Conservation (phyloP, 2,888 invertebrate genomes). For the Myopa testacea region DNA sequence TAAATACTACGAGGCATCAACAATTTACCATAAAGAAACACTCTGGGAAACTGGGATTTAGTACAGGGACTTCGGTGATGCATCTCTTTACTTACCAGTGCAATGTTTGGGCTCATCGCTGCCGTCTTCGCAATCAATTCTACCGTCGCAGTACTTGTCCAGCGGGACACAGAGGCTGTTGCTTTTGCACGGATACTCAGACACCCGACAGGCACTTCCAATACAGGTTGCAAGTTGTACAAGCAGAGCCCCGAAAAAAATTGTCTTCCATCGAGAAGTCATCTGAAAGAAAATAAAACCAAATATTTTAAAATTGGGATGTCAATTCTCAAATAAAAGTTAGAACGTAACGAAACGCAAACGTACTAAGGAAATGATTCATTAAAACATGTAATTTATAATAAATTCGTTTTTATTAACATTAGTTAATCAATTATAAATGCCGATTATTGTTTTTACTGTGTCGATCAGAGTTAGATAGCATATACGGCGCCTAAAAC, state of each 20-base stretch:
- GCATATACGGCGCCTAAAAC: too few relatives aligned
- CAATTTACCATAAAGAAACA: too few relatives aligned
- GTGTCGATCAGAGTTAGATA: too few relatives aligned
- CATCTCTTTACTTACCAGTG: constrained; percentile 72
- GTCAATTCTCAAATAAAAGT: too few relatives aligned
- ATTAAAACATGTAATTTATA: too few relatives aligned
- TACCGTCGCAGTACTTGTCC: constrained; percentile 88
- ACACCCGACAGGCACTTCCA: constrained; percentile 76
- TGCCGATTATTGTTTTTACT: too few relatives aligned
- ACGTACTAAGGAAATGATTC: too few relatives aligned
- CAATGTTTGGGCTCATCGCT: constrained; percentile 87
- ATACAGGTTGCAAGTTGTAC: constrained; percentile 60
- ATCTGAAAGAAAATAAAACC: constrained; percentile 52
- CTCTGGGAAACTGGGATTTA: too few relatives aligned
- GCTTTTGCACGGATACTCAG: constrained; percentile 81
- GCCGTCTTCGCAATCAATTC: constrained; percentile 85
- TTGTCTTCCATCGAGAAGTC: constrained; percentile 55
- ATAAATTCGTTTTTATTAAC: too few relatives aligned
- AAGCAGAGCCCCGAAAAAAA: constrained; percentile 65
- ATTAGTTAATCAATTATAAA: too few relatives aligned
- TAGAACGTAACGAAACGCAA: too few relatives aligned
- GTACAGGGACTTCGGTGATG: background rate
- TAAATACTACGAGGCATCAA: too few relatives aligned
- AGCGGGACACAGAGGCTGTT: constrained; percentile 81
- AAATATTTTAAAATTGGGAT: constrained; percentile 20